These are phyloP conservation scores for Psix sp. DNA, from an alignment of 1,140 invertebrate genomes.

Conservation along the genomic window DNA sequence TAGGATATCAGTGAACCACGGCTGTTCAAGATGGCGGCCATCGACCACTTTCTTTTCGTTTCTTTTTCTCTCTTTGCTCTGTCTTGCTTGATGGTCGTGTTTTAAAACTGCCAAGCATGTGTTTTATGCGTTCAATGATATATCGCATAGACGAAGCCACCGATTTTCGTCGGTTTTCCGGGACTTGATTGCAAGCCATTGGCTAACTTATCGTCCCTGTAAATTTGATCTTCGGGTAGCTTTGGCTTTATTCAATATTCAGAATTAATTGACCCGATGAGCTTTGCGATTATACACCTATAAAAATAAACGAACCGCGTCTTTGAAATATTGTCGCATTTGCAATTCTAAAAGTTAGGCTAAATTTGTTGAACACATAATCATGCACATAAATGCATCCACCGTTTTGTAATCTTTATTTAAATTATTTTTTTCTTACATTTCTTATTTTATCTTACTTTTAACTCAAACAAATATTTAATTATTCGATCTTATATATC, in stretches of 20 bases:
- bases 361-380: too few relatives aligned
- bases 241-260: slow-evolving; percentile 35
- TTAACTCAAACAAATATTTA: too few relatives aligned
- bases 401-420: too few relatives aligned
- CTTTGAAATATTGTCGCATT: not conserved
- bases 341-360: slow-evolving; percentile 1
- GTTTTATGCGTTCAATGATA: slow-evolving; percentile 41
- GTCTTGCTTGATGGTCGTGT: slow-evolving; percentile 3
- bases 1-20: slow-evolving; percentile 60
- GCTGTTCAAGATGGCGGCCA: slow-evolving; percentile 73
- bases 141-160: slow-evolving; percentile 37
- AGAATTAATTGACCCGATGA: too few relatives aligned
- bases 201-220: slow-evolving; percentile 28
- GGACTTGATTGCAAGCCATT: slow-evolving; percentile 21
- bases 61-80: slow-evolving; percentile 31
- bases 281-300: slow-evolving; percentile 12
- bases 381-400: too few relatives aligned
- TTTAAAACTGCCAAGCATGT: slow-evolving; percentile 19
- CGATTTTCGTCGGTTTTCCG: slow-evolving; percentile 41
- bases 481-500: too few relatives aligned
- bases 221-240: slow-evolving; percentile 28
- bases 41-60: slow-evolving; percentile 63
- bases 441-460: too few relatives aligned
- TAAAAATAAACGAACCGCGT: slow-evolving; percentile 8
- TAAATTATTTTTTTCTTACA: too few relatives aligned